Conservation (phyloP, 2,797 vertebrate species). For the Thaleichthys pacificus region DNA sequence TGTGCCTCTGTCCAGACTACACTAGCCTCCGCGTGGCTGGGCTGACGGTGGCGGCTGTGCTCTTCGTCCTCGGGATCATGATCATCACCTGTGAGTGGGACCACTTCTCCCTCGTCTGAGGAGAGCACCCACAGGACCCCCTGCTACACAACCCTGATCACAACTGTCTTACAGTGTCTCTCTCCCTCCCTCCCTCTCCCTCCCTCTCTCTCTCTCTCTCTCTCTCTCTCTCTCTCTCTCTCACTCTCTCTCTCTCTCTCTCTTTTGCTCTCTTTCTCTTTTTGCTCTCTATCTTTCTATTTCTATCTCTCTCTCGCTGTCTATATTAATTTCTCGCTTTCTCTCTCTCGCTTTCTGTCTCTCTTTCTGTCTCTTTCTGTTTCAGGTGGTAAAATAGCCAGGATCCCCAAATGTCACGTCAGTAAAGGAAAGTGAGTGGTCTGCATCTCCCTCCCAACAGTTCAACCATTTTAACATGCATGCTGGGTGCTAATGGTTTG, state of each 20-base stretch:
- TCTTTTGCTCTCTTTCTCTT: background rate
- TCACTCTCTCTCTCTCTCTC: background rate
- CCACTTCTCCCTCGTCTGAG: background rate
- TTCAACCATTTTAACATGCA: background rate
- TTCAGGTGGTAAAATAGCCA: constrained; percentile 62
- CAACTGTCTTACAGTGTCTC: background rate
- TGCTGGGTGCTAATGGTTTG: no score
- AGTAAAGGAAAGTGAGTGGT: constrained; percentile 65
- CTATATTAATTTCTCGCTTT: background rate
- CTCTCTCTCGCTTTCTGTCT: background rate
- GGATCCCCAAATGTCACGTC: constrained; percentile 52
- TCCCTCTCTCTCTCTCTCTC: background rate
- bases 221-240: no score
- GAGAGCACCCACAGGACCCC: background rate
- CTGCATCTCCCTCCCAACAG: background rate
- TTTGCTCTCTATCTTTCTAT: background rate
- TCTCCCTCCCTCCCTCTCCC: background rate
- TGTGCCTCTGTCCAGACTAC: constrained; percentile 64
- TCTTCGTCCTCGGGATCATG: constrained; percentile 74
- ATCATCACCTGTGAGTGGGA: constrained; percentile 70
- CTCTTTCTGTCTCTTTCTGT: background rate
- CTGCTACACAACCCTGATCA: background rate
- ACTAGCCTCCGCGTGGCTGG: constrained; percentile 51
- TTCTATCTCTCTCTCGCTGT: background rate
- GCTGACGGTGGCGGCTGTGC: constrained; percentile 62